Conservation (phyloP, 2,888 invertebrate species). For the Lycocerus yunnanus region DNA sequence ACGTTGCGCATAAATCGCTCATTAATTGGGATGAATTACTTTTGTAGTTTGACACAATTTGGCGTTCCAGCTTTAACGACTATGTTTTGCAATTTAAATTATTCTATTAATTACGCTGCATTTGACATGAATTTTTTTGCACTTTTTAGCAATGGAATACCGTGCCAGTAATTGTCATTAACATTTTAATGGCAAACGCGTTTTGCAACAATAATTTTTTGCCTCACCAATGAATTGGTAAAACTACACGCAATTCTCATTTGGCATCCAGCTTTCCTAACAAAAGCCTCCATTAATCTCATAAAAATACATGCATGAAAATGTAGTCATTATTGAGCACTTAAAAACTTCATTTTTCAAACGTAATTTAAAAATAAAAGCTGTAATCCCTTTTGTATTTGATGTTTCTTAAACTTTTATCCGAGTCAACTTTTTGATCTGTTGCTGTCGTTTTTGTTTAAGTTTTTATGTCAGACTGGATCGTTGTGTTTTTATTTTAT, state of each 20-base stretch:
- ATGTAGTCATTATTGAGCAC: not conserved
- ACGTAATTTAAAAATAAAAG: not conserved
- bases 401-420: not conserved
- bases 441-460: not conserved
- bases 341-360: not conserved
- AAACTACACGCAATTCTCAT: not conserved
- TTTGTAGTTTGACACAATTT: constrained; percentile 23
- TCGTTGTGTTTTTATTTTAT: not conserved
- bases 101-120: constrained; percentile 29
- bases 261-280: not conserved
- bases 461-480: not conserved
- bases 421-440: not conserved
- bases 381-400: not conserved
- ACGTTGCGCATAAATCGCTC: constrained; percentile 25
- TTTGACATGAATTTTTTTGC: constrained; percentile 20
- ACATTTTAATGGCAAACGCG: not conserved
- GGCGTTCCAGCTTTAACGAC: constrained; percentile 27
- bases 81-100: constrained; percentile 30
- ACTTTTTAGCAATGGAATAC: not conserved
- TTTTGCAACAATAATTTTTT: not conserved
- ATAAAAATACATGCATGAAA: not conserved
- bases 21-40: constrained; percentile 25
- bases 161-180: not conserved
- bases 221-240: not conserved
- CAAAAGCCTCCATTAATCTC: not conserved